These are phyloP conservation scores for Sebastolobus alascanus DNA, from an alignment of 2,797 vertebrate species.

Conservation along the genomic window DNA sequence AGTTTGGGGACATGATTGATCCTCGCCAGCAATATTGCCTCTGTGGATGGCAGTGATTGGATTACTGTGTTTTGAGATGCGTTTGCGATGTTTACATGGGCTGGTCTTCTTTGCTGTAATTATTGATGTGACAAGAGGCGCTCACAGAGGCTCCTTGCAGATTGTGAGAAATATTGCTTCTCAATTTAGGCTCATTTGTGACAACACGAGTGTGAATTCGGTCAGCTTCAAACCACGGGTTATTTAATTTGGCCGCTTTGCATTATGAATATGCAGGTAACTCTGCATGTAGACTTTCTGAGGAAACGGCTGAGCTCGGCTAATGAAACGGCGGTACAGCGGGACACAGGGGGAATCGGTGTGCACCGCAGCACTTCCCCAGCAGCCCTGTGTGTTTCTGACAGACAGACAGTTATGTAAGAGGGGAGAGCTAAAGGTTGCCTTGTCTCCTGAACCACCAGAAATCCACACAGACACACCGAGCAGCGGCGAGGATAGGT, in stretches of 20 bases:
- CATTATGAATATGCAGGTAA: slow-evolving; percentile 40
- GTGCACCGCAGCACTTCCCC: slow-evolving; percentile 49
- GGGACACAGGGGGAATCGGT: slow-evolving; percentile 43
- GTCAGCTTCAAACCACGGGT: slow-evolving; percentile 26
- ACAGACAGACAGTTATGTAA: slow-evolving; percentile 80
- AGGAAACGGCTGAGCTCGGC: slow-evolving; percentile 35
- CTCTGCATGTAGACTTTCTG: slow-evolving; percentile 33
- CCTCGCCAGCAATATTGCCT: slow-evolving; percentile 59
- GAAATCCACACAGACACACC: slow-evolving; percentile 63
- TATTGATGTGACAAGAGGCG: slow-evolving; percentile 36
- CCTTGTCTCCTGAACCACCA: slow-evolving; percentile 72
- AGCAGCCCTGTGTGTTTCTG: slow-evolving; percentile 61
- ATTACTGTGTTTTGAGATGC: slow-evolving; percentile 61
- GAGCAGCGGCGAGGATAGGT: slow-evolving; percentile 52
- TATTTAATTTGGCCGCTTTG: slow-evolving; percentile 27
- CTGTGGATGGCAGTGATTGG: slow-evolving; percentile 55
- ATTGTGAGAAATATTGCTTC: slow-evolving; percentile 19
- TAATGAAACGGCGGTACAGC: slow-evolving; percentile 57
- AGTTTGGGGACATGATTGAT: slow-evolving; percentile 57
- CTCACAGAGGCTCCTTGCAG: neutral
- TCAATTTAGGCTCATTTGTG: slow-evolving; percentile 39
- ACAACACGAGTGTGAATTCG: slow-evolving; percentile 20
- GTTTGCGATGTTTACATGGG: slow-evolving; percentile 47
- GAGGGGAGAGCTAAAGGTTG: slow-evolving; percentile 72
- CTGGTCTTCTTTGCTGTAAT: slow-evolving; percentile 46